Conservation (phyloP, 2,888 invertebrate genomes). For the Tipula confusa region DNA sequence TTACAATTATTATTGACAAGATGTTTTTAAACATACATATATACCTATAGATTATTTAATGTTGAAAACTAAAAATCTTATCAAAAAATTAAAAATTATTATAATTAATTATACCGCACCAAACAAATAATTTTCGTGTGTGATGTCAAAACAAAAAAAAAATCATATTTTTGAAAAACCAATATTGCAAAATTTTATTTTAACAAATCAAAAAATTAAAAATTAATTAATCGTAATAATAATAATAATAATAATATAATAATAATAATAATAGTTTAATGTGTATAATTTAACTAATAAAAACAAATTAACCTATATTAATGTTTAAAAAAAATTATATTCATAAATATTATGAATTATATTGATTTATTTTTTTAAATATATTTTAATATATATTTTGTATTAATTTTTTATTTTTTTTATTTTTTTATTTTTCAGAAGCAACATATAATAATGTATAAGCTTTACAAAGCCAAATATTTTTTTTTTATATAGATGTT, state of each 20-base stretch:
- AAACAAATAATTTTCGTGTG: neutral
- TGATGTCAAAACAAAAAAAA: neutral
- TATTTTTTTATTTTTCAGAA: neutral
- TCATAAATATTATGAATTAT: conserved; percentile 25
- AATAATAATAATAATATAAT: no score
- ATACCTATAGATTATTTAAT: no score
- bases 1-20: conserved; percentile 25
- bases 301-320: conserved; percentile 14
- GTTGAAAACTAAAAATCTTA: neutral
- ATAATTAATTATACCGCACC: neutral
- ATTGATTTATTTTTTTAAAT: neutral
- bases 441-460: conserved; percentile 25
- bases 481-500: neutral
- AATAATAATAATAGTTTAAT: neutral
- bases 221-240: neutral
- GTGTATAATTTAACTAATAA: conserved; percentile 25
- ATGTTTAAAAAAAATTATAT: conserved; percentile 8
- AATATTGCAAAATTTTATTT: neutral
- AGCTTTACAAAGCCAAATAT: neutral
- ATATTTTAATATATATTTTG: no score
- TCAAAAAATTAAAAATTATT: neutral
- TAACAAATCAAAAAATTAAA: neutral
- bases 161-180: neutral
- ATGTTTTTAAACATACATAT: conserved; percentile 8
- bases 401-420: no score